A percentile compares a stretch with the other conserved stretches of the same genome.
These are phyloP conservation scores for Amyelois transitella DNA, from an alignment of 1,140 invertebrate species.

Conservation along the genomic window DNA sequence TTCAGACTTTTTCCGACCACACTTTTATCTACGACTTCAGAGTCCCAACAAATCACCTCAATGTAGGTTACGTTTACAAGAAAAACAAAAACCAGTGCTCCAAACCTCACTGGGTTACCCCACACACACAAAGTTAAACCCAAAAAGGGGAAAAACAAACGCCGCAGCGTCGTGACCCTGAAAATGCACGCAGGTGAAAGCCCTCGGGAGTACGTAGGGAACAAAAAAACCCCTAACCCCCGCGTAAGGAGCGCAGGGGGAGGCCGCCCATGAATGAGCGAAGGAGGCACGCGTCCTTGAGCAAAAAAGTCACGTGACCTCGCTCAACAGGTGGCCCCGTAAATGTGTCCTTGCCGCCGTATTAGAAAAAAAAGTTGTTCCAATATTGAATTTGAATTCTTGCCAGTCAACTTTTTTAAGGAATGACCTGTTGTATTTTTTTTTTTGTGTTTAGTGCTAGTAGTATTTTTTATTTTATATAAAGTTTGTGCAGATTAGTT, in stretches of 20 bases:
- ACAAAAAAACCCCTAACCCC: constrained; percentile 66
- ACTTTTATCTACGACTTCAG: too few species aligned
- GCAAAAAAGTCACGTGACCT: constrained; percentile 72
- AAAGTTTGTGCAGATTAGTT: too few species aligned
- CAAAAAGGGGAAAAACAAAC: constrained; percentile 33
- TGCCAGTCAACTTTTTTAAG: too few species aligned
- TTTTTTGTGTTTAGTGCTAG: constrained; percentile 13
- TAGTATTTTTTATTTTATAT: too few species aligned
- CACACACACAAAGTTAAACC: constrained; percentile 2
- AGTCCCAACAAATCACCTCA: too few species aligned
- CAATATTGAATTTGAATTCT: constrained; percentile 19
- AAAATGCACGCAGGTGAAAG: constrained; percentile 71
- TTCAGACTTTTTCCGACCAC: too few species aligned
- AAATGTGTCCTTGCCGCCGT: constrained; percentile 56
- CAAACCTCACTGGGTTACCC: not conserved
- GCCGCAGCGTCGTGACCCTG: constrained; percentile 57
- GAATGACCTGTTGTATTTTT: constrained; percentile 11
- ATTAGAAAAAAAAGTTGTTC: constrained; percentile 47
- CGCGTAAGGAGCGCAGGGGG: constrained; percentile 46
- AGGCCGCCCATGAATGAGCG: constrained; percentile 67
- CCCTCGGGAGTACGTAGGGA: constrained; percentile 64
- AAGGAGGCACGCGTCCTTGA: constrained; percentile 70
- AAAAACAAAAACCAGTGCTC: not conserved
- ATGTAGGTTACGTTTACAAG: too few species aligned
- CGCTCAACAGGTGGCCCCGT: constrained; percentile 66